Conservation (phyloP, 2,113 vertebrate species). For the Colaptes auratus region DNA sequence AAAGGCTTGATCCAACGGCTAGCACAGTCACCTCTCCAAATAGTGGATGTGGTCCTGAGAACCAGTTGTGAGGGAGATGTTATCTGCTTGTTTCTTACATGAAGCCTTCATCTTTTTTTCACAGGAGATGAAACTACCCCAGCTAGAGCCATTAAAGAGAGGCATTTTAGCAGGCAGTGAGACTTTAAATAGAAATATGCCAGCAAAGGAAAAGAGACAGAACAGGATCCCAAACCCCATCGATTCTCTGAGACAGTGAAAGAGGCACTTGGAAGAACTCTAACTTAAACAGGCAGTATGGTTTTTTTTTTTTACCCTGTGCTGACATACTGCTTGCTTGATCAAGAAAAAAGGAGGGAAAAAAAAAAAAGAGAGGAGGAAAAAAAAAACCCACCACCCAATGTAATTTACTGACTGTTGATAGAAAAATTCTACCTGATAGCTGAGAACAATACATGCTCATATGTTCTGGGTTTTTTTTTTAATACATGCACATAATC, state of each 20-base stretch:
- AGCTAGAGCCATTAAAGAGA: background rate
- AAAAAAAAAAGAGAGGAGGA: background rate
- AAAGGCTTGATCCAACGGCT: background rate
- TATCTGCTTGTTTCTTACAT: background rate
- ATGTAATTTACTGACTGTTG: background rate
- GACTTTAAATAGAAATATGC: conserved; percentile 23
- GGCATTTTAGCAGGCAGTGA: background rate
- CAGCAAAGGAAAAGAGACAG: conserved; percentile 5
- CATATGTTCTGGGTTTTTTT: background rate
- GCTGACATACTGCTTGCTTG: background rate
- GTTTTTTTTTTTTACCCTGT: background rate
- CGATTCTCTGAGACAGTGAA: background rate
- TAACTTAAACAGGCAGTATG: background rate
- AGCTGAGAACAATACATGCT: background rate
- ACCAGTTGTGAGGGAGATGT: accelerated
- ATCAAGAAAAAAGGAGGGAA: background rate
- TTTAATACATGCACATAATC: background rate
- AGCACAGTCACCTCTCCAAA: background rate
- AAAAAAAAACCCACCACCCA: background rate
- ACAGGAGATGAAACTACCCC: background rate
- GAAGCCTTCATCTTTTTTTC: background rate
- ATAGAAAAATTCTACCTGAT: background rate
- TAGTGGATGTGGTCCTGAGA: background rate
- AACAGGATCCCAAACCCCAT: background rate
- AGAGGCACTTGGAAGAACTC: background rate